phyloP scores from a whole-genome alignment of 2,888 invertebrate genomes.

The Brassicogethes aeneus region DNA sequence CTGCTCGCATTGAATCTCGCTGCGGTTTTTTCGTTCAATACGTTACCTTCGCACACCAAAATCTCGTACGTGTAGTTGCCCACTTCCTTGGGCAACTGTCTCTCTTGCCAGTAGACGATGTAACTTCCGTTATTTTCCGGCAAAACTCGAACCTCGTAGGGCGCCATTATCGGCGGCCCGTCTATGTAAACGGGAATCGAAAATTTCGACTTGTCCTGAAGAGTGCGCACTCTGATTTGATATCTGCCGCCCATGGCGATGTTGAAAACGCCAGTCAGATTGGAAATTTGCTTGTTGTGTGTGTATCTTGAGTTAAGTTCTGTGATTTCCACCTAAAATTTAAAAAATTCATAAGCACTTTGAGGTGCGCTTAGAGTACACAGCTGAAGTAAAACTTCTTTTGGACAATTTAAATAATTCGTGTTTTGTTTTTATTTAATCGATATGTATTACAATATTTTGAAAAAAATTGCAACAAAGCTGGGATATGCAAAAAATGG shows the following conservation, averaged over 20 bases:
- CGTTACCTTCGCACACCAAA: conserved; percentile 50
- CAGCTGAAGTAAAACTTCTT: too few relatives aligned
- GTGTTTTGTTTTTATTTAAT: too few relatives aligned
- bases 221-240: conserved; percentile 44
- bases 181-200: conserved; percentile 43
- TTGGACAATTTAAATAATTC: too few relatives aligned
- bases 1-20: conserved; percentile 43
- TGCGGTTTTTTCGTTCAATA: conserved; percentile 43
- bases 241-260: conserved; percentile 47
- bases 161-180: conserved; percentile 53
- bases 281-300: conserved; percentile 23
- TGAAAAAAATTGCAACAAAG: too few relatives aligned
- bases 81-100: conserved; percentile 30
- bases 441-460: too few relatives aligned
- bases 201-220: conserved; percentile 39
- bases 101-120: conserved; percentile 57
- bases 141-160: conserved; percentile 53
- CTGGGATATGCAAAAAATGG: too few relatives aligned
- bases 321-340: conserved; percentile 42
- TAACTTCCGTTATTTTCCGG: conserved; percentile 53
- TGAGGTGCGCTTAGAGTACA: too few relatives aligned
- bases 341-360: too few relatives aligned
- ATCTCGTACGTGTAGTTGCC: conserved; percentile 51
- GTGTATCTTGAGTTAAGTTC: conserved; percentile 43
- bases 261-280: conserved; percentile 38